Conservation (phyloP, 1,140 invertebrate genomes). For the Formica exsecta region DNA sequence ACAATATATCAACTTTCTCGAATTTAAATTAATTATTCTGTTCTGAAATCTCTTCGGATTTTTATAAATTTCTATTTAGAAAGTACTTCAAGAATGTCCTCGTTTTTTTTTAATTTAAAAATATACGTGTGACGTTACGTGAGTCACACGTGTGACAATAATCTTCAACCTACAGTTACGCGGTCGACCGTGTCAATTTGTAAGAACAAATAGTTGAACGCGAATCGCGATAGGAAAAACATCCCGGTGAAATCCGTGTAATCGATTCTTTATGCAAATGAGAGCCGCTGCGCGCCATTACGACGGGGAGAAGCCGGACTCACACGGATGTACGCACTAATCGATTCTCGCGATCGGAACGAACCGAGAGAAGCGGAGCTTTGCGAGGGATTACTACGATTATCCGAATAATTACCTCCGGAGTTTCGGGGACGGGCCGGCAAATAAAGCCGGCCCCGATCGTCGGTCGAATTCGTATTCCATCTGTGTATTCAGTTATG, state of each 20-base stretch:
- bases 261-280: constrained; percentile 62
- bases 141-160: background rate
- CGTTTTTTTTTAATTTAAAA: background rate
- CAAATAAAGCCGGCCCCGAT: constrained; percentile 64
- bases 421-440: constrained; percentile 61
- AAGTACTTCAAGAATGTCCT: background rate
- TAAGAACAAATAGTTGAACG: constrained; percentile 45
- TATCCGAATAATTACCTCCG: constrained; percentile 83
- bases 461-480: constrained; percentile 52
- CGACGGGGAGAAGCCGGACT: constrained; percentile 68
- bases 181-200: constrained; percentile 32
- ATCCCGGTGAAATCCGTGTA: constrained; percentile 44
- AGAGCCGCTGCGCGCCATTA: constrained; percentile 60
- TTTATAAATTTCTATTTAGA: background rate
- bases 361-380: constrained; percentile 74
- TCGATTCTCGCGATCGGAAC: constrained; percentile 75
- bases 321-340: constrained; percentile 68
- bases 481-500: constrained; percentile 48
- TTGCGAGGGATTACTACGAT: constrained; percentile 82
- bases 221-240: constrained; percentile 45
- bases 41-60: background rate
- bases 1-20: background rate
- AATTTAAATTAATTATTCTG: background rate
- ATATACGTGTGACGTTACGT: background rate
- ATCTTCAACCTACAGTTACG: background rate